A percentile compares a stretch with the other conserved stretches of the same genome.
Conservation (phyloP, 2,888 invertebrate species). For the Brachynemurus nebulosus region DNA sequence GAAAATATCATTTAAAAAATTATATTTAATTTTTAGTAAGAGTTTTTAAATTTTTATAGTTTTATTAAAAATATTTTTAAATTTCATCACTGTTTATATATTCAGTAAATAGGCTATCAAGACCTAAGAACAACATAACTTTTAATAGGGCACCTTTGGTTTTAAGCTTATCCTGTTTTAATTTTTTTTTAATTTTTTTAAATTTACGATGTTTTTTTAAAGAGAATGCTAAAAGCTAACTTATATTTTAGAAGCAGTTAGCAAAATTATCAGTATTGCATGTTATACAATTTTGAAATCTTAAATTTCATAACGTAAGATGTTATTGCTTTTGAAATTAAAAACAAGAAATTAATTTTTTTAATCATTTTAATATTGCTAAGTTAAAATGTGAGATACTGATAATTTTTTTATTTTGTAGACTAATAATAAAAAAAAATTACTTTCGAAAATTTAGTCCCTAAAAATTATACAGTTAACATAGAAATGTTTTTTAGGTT, state of each 20-base stretch:
- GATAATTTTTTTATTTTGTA: background rate
- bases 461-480: too few species aligned
- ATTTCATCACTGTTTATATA: constrained; percentile 1
- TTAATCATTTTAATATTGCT: background rate
- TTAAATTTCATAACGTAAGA: too few species aligned
- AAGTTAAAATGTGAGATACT: background rate
- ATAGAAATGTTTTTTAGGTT: too few species aligned
- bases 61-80: constrained; percentile 22
- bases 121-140: constrained; percentile 39
- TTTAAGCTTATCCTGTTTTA: constrained; percentile 50
- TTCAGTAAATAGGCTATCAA: constrained; percentile 11
- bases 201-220: constrained; percentile 6
- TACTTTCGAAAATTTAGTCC: too few species aligned
- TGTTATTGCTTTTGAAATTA: too few species aligned
- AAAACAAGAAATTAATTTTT: background rate
- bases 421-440: too few species aligned
- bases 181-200: constrained; percentile 9
- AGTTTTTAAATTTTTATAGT: too few species aligned
- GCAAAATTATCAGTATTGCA: background rate
- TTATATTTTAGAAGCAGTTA: background rate
- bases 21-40: too few species aligned
- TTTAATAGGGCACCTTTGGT: constrained; percentile 77
- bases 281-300: background rate
- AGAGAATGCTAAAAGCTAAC: background rate
- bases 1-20: too few species aligned